A percentile compares a stretch with the other conserved stretches of the same genome.
Conservation (phyloP, 2,113 vertebrate species). For the Hippopotamus amphibius region DNA sequence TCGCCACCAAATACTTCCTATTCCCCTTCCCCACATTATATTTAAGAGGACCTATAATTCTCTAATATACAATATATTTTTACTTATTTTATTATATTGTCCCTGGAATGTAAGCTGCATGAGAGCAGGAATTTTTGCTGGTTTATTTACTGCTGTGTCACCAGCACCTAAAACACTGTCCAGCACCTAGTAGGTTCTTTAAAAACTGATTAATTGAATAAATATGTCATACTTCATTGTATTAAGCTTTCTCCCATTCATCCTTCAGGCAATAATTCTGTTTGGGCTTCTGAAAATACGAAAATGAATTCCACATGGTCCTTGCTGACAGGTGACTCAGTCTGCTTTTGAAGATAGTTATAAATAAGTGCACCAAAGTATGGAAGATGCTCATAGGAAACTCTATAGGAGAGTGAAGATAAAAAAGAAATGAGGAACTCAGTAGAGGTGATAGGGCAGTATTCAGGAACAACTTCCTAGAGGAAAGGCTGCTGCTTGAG, state of each 20-base stretch:
- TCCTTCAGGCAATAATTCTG: not conserved
- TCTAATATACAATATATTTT: not conserved
- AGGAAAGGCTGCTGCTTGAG: not conserved
- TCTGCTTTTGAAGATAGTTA: conserved; percentile 38
- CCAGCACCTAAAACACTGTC: conserved; percentile 25
- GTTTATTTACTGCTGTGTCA: not conserved
- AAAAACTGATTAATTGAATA: not conserved
- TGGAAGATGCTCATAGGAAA: conserved; percentile 9
- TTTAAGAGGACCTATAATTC: not conserved
- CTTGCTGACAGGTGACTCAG: not conserved
- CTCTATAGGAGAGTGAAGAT: not conserved
- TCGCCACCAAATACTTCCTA: not conserved
- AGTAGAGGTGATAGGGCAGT: not conserved
- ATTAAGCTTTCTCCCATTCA: not conserved
- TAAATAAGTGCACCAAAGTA: not conserved
- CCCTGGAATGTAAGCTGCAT: not conserved
- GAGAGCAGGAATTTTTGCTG: not conserved
- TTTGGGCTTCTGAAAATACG: not conserved
- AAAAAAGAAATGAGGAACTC: not conserved
- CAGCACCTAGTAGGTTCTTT: not conserved
- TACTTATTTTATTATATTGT: not conserved
- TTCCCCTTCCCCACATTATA: not conserved
- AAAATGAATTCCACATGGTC: not conserved
- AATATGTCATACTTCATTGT: not conserved
- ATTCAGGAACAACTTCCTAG: not conserved